These are phyloP conservation scores for Mesopsocus fuscifrons DNA, from an alignment of 2,888 invertebrate species.

Conservation along the genomic window DNA sequence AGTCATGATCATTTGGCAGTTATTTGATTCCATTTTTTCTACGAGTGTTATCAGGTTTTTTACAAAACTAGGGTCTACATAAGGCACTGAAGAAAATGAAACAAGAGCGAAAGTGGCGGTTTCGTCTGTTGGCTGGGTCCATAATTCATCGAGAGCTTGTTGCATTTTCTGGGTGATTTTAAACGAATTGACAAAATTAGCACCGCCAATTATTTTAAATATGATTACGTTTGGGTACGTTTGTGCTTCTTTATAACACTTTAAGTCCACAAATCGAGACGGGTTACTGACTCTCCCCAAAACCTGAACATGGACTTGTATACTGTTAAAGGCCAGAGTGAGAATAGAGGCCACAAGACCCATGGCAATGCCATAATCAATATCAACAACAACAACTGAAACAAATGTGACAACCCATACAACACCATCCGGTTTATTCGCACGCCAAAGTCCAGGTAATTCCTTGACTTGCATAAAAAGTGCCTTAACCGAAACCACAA, in stretches of 20 bases:
- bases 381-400: slow-evolving; percentile 49
- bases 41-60: slow-evolving; percentile 16
- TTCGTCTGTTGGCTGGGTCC: background rate
- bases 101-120: slow-evolving; percentile 17
- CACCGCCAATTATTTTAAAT: slow-evolving; percentile 19
- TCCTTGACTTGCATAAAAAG: slow-evolving; percentile 53
- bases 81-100: slow-evolving; percentile 22
- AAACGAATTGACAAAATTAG: slow-evolving; percentile 22
- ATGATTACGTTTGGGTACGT: slow-evolving; percentile 25
- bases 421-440: slow-evolving; percentile 46
- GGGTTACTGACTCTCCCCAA: slow-evolving; percentile 44
- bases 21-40: slow-evolving; percentile 16
- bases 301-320: slow-evolving; percentile 37
- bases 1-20: slow-evolving; percentile 15
- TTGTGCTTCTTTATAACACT: slow-evolving; percentile 43
- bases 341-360: slow-evolving; percentile 47
- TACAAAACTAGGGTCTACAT: slow-evolving; percentile 20
- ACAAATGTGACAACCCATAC: slow-evolving; percentile 58
- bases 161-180: slow-evolving; percentile 16
- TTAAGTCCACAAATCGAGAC: slow-evolving; percentile 42
- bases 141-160: background rate
- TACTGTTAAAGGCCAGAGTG: slow-evolving; percentile 43
- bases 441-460: slow-evolving; percentile 42
- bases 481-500: slow-evolving; percentile 55
- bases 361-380: slow-evolving; percentile 48